These are phyloP conservation scores for Volucella zonaria DNA, from an alignment of 2,888 invertebrate species.

Conservation along the genomic window DNA sequence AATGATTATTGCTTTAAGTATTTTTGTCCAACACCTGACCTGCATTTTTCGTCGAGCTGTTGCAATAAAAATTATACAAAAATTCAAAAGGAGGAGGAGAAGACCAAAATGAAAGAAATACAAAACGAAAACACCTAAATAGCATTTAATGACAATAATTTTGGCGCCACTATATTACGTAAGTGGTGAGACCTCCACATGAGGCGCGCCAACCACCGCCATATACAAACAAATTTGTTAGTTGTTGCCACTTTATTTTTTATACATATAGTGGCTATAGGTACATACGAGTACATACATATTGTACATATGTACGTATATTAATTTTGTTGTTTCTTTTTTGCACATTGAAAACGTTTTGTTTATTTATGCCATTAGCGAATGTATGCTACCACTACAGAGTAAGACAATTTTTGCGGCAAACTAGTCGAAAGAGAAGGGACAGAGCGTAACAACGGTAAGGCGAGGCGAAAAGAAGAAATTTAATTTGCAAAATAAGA, in stretches of 20 bases:
- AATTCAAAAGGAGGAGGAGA: conserved; percentile 21
- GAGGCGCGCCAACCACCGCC: conserved; percentile 55
- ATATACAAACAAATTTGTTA: conserved; percentile 49
- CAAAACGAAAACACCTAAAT: conserved; percentile 39
- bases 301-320: too few species aligned
- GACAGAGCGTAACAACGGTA: conserved; percentile 2
- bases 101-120: conserved; percentile 8
- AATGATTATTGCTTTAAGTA: conserved; percentile 41
- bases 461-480: conserved; percentile 4
- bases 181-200: conserved; percentile 61
- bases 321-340: conserved; percentile 14
- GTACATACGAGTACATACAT: too few species aligned
- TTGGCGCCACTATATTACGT: conserved; percentile 73
- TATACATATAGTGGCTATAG: too few species aligned
- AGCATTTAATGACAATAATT: conserved; percentile 71
- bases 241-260: background rate
- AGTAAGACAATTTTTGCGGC: background rate
- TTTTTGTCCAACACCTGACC: conserved; percentile 60
- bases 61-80: conserved; percentile 7
- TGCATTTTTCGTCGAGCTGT: conserved; percentile 34
- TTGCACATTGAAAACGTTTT: conserved; percentile 57
- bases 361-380: conserved; percentile 66
- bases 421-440: conserved; percentile 7
- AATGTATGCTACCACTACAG: conserved; percentile 64
- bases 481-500: conserved; percentile 44